Evolutionary conservation across 2,888 invertebrate genomes (phyloP), one percentile per base, ranked within the genome.

Genomic region (Dexiosoma caninum): DNA sequence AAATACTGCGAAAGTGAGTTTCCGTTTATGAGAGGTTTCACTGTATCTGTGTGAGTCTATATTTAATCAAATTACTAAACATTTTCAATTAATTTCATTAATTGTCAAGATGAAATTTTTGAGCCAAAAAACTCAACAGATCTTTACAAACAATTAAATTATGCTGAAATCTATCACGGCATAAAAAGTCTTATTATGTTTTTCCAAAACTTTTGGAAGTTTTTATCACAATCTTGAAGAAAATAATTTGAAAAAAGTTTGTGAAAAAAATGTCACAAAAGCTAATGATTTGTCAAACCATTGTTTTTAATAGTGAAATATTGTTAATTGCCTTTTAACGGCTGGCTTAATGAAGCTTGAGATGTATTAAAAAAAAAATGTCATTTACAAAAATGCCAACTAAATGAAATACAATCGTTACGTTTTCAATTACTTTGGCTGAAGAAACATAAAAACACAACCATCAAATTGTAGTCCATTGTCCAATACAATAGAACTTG

Each of bases 401-500:
- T 37, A 71, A 79, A 74, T 74, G 55, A 60, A 80, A 80, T 60
- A 23, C 60, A 80, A 80, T 71, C 71, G 70, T 76, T 75, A 66
- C 76, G 75, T 76, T 76, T 71, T 71, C 71, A 76, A 80, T 80
- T 76, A 55, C 67, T 60, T 67, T 60, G 67, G 59, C 51, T 76
- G 7, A 10, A 40, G 49, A 71, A n/a, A 60, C 19, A 55, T 49
- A 14, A 62, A 69, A 40, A 57, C n/a, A 44, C 62, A 53, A 67
- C n/a, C n/a, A n/a, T 59, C 64, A 64, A 71, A 71, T 53, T 42
- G 51, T 35, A 53, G 30, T 27, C 6, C 16, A 16, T 6, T 44
- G 53, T 14, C 46, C 27, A 44, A 21, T 21, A 42, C 21, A 21
- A 14, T 23, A 14, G 2, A 30, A 7, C 2, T 23, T 44, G 23